A percentile compares a stretch with the other conserved stretches of the same genome.
phyloP scores from a whole-genome alignment of 2,888 invertebrate genomes.

The Drosophila macrospina region DNA sequence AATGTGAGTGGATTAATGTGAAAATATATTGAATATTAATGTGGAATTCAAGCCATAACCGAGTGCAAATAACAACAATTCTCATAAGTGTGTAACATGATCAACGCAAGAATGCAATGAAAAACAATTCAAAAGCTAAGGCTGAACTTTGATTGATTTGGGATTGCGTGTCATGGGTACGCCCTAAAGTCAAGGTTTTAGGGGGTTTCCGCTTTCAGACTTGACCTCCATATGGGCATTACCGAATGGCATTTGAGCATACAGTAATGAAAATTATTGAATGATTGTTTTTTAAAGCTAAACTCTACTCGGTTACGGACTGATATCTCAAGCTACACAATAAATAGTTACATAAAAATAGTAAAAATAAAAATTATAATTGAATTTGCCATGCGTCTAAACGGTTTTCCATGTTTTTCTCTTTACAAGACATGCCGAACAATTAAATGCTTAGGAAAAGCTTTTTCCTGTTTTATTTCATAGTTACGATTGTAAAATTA shows the following conservation, averaged over 20 bases:
- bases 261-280: not conserved
- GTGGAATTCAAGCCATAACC: constrained; percentile 4
- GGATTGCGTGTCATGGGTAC: constrained; percentile 37
- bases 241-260: not conserved
- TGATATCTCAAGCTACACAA: not conserved
- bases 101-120: constrained; percentile 14
- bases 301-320: not conserved
- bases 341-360: not conserved
- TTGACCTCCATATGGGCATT: constrained; percentile 51
- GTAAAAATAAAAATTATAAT: not conserved
- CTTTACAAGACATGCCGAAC: not conserved
- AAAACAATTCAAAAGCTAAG: constrained; percentile 18
- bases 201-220: constrained; percentile 29
- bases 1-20: constrained; percentile 12
- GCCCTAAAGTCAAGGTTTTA: constrained; percentile 67
- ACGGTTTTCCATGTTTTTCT: constrained; percentile 10
- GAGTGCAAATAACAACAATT: constrained; percentile 22
- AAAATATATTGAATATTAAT: constrained; percentile 2
- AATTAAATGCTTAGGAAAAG: constrained; percentile 5
- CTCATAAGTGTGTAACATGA: constrained; percentile 7
- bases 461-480: constrained; percentile 3
- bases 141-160: constrained; percentile 58
- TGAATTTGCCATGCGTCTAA: not conserved
- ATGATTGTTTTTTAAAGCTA: not conserved
- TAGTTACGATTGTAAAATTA: not conserved